These are phyloP conservation scores for Drosophila varians DNA, from an alignment of 1,140 invertebrate species.

Conservation along the genomic window DNA sequence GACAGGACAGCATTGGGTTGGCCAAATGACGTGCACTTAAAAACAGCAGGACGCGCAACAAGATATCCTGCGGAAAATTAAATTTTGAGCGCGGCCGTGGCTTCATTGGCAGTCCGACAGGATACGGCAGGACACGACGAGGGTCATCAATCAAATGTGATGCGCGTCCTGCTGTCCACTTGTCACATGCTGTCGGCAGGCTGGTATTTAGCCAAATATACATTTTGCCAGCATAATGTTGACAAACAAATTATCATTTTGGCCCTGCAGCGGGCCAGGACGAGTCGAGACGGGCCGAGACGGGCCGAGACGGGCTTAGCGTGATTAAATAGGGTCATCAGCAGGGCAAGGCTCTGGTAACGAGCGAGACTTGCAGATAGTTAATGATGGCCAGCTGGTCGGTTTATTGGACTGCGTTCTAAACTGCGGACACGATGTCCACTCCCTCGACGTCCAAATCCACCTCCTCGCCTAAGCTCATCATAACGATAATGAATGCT, in stretches of 20 bases:
- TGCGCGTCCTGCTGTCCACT: slow-evolving; percentile 21
- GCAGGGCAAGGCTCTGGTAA: slow-evolving; percentile 45
- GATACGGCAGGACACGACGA: not conserved
- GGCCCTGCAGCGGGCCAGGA: not conserved
- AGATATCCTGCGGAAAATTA: slow-evolving; percentile 65
- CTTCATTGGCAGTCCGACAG: not conserved
- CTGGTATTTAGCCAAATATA: slow-evolving; percentile 56
- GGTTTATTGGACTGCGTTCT: slow-evolving; percentile 35
- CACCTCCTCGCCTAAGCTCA: not conserved
- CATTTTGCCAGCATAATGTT: slow-evolving; percentile 65
- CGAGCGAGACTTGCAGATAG: slow-evolving; percentile 30
- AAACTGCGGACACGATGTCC: not conserved
- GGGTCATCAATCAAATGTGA: slow-evolving; percentile 71
- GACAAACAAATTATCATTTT: slow-evolving; percentile 75
- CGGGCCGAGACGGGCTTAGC: slow-evolving; percentile 46
- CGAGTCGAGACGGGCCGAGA: slow-evolving; percentile 8
- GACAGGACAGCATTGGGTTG: slow-evolving; percentile 21
- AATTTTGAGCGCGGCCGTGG: slow-evolving; percentile 46
- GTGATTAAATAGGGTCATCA: slow-evolving; percentile 75
- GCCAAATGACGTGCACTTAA: slow-evolving; percentile 50
- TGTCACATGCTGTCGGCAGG: slow-evolving; percentile 23
- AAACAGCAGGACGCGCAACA: slow-evolving; percentile 56
- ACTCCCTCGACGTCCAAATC: not conserved
- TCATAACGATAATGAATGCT: slow-evolving; percentile 52
- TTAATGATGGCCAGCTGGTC: slow-evolving; percentile 61